Evolutionary conservation across 2,113 vertebrate genomes (phyloP), one percentile per base, ranked within the genome.

Genomic region (Corythornis madagascariensis): DNA sequence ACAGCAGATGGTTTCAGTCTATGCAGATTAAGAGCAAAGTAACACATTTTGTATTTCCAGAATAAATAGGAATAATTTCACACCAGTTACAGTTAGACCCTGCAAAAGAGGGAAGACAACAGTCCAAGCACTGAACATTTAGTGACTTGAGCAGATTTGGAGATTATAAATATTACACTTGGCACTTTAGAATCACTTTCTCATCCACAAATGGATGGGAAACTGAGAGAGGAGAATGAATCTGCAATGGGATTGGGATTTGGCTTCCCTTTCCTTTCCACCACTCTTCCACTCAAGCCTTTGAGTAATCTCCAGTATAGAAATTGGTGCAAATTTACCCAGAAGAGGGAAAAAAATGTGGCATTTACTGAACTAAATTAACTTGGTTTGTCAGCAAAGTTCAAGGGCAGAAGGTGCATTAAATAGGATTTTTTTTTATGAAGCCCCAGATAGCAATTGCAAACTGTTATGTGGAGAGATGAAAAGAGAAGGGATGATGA

Each of bases 31-130:
- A 93, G 81, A 94, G 47, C 78, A 90, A 92, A 94, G 77, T 93
- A 92, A 87, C 74, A 95, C 81, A 73, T 92, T 94, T 88, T 85
- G 33, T 89, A 93, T 85, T 93, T 96, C 83, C 81, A 92, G 94
- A 90, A 95, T 65, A 95, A 92, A 92, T 45, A 93, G 75, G 93
- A 94, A 92, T 92, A 95, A 82, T 22, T 96, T 94, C 76, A 89
- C 93, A 93, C 66, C 81, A 75, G n/a, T 87, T 86, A 70, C 40
- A 73, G 59, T 70, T 70, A 80, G 47, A 82, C 79, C 33, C 25
- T 73, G 24, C 15, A 73, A 85, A 89, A 85, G 25, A 72, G 38
- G 66, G 75, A 81, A 87, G 86, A 76, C 77, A 73, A 69, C 48
- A 76, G 84, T 86, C 66, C 47, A 61, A 89, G 22, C 35, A 48